Evolutionary conservation across 2,888 invertebrate genomes (phyloP), one percentile per base, ranked within the genome.

Genomic region (Diarsia dahlii): DNA sequence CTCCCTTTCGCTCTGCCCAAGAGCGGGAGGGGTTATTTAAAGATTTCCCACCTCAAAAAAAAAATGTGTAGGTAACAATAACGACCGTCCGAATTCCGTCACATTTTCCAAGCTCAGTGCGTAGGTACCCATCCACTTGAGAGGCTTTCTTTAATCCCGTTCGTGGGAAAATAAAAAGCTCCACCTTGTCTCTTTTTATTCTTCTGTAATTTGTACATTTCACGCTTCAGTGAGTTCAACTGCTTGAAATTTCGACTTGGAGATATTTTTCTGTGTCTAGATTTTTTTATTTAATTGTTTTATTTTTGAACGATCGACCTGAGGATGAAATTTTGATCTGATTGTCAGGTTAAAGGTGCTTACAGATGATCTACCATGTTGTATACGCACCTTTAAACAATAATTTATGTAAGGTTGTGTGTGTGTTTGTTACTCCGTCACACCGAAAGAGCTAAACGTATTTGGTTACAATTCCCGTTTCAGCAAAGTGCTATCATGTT

Each of bases 81-180:
- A 58, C 9, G 48, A 60, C 60, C 28, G 6, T 12, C 2, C 1
- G 28, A 23, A 2, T 45, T 60, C 23, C 63, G 50, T 5, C 5
- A 50, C 62, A 12, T 2, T 62, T 69, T 58, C 39, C 12, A 48
- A 54, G 12, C 23, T 45, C 12, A 75, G 71, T 82, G 69, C 28
- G 65, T 20, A n/a, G n/a, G n/a, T n/a, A 12, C 1, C 8, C 62
- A 63, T 34, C 48, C 62, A 69, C 34, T 60, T 82, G 52, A 12
- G 20, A 81, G 81, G 80, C 76, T 76, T 87, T 84, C 75, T 84
- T 84, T 87, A 89, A 90, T 89, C 82, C 84, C 86, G 62, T 76
- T 75, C 56, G 81, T 76, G 77, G 79, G 74, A 84, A 88, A 89
- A 90, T 89, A 89, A 90, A 89, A 90, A 74, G 80, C 20, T 79